A percentile compares a stretch with the other conserved stretches of the same genome.
phyloP scores from a whole-genome alignment of 2,113 vertebrate genomes.

The Dendropsophus ebraccatus region DNA sequence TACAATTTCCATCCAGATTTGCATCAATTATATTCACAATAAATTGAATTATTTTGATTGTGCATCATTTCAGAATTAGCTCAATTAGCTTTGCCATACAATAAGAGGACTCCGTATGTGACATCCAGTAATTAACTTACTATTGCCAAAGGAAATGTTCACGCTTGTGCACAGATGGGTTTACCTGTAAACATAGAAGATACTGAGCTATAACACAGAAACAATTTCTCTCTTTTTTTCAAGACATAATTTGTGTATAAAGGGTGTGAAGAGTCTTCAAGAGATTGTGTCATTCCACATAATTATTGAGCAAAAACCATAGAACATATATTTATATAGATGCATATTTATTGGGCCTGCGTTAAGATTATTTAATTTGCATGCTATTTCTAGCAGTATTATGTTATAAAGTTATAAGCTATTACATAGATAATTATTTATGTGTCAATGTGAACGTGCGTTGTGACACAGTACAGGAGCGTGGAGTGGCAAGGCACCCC shows the following conservation, averaged over 20 bases:
- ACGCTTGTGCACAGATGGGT: background rate
- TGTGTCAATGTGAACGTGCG: no score
- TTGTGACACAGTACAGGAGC: no score
- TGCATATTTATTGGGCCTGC: background rate
- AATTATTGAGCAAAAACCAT: background rate
- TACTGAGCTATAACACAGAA: background rate
- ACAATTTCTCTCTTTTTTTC: background rate
- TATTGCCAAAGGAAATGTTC: conserved; percentile 2
- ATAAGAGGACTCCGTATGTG: conserved; percentile 24
- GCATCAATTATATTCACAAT: conserved; percentile 25
- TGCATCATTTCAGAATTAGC: conserved; percentile 8
- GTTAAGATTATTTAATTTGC: background rate
- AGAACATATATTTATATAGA: background rate
- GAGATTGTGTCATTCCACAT: background rate
- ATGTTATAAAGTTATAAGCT: background rate
- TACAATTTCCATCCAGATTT: conserved; percentile 11
- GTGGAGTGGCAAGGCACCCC: no score
- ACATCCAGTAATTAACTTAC: background rate
- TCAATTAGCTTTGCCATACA: background rate
- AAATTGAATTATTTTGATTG: conserved; percentile 35
- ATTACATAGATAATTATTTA: no score
- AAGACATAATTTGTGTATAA: no score
- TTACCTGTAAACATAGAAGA: conserved; percentile 8
- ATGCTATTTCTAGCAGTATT: background rate
- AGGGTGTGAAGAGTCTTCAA: background rate